A percentile compares a stretch with the other conserved stretches of the same genome.
phyloP scores from a whole-genome alignment of 2,888 invertebrate genomes.

The Apotomis betuletana region DNA sequence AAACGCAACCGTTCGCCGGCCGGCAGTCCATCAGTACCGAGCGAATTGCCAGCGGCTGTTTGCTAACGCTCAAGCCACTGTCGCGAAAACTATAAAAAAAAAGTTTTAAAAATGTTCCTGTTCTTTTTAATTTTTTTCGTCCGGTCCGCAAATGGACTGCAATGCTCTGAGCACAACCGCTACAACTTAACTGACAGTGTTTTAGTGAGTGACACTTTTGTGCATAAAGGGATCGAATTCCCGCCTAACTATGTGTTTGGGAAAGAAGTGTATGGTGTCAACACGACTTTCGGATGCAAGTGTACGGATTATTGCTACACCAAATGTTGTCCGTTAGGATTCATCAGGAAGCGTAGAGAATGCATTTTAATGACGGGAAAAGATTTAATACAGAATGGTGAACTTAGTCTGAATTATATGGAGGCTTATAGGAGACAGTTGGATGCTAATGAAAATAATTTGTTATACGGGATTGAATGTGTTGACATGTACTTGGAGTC shows the following conservation, averaged over 20 bases:
- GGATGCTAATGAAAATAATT: constrained; percentile 47
- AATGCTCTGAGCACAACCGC: constrained; percentile 12
- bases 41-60: constrained; percentile 7
- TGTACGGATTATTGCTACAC: constrained; percentile 65
- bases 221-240: constrained; percentile 56
- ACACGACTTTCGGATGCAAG: constrained; percentile 63
- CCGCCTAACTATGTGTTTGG: constrained; percentile 57
- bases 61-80: background rate
- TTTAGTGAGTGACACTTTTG: constrained; percentile 4
- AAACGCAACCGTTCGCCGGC: constrained; percentile 31
- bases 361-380: constrained; percentile 50
- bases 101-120: background rate
- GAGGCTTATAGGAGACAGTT: constrained; percentile 51
- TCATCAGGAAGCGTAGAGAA: constrained; percentile 42
- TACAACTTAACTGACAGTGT: constrained; percentile 17
- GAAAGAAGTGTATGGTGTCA: constrained; percentile 56
- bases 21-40: constrained; percentile 11
- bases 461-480: constrained; percentile 57
- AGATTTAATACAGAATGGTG: constrained; percentile 54
- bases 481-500: constrained; percentile 53
- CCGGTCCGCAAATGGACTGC: background rate
- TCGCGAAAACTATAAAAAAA: background rate
- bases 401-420: constrained; percentile 55
- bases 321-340: constrained; percentile 69
- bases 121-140: constrained; percentile 8